These are phyloP conservation scores for Pegoplata infirma DNA, from an alignment of 2,888 invertebrate genomes.

Conservation along the genomic window DNA sequence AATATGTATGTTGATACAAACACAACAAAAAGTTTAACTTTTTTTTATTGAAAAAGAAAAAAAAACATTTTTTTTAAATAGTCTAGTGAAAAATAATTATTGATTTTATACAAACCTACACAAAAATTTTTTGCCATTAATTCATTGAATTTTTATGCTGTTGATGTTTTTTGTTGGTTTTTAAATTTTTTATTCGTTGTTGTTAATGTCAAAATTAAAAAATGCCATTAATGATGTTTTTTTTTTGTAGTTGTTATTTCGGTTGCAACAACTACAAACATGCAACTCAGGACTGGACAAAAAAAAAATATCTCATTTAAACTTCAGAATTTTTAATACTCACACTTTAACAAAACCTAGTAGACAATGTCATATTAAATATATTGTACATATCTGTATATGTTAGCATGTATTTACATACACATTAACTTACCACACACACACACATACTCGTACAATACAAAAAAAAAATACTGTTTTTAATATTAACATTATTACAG, in stretches of 20 bases:
- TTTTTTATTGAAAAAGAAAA: not conserved
- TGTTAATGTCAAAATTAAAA: conserved; percentile 50
- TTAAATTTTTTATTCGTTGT: conserved; percentile 6
- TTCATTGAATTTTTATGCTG: conserved; percentile 27
- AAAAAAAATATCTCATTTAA: conserved; percentile 4
- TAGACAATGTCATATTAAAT: conserved; percentile 22
- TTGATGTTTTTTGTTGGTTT: conserved; percentile 1
- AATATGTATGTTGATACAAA: too few species aligned
- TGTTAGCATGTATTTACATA: conserved; percentile 10
- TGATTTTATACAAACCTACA: not conserved
- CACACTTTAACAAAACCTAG: not conserved
- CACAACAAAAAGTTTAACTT: not conserved
- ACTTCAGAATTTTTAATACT: conserved; percentile 18
- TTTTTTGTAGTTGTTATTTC: too few species aligned
- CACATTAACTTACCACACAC: conserved; percentile 11
- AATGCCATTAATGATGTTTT: conserved; percentile 25
- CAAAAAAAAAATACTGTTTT: not conserved
- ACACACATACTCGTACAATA: conserved; percentile 12
- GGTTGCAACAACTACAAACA: conserved; percentile 17
- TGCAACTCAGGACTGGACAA: conserved; percentile 18
- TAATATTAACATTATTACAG: conserved; percentile 35
- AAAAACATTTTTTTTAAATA: not conserved
- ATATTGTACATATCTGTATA: not conserved
- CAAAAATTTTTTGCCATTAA: conserved; percentile 19
- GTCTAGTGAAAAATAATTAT: not conserved